These are phyloP conservation scores for Habrosyne pyritoides DNA, from an alignment of 2,888 invertebrate species.

Conservation along the genomic window DNA sequence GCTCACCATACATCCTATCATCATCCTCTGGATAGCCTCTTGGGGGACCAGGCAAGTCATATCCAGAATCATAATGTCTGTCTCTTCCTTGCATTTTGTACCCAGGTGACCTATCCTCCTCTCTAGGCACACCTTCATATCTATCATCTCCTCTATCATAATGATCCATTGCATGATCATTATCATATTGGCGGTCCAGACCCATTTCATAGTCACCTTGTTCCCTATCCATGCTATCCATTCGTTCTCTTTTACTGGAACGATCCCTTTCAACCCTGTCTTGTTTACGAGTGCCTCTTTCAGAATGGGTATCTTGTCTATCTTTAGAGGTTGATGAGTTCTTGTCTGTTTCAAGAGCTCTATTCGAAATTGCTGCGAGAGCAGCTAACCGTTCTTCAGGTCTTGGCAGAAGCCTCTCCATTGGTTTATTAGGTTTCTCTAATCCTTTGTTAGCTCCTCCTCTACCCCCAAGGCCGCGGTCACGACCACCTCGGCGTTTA, in stretches of 20 bases:
- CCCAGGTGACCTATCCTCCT: conserved; percentile 74
- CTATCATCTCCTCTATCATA: conserved; percentile 77
- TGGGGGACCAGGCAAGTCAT: conserved; percentile 74
- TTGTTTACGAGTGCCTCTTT: conserved; percentile 75
- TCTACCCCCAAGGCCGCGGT: conserved; percentile 74
- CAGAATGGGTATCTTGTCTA: conserved; percentile 73
- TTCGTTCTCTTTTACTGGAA: conserved; percentile 74
- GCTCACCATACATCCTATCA: conserved; percentile 80
- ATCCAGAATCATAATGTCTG: conserved; percentile 75
- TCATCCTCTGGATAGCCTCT: conserved; percentile 81
- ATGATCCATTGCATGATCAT: conserved; percentile 76
- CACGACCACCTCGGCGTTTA: conserved; percentile 74
- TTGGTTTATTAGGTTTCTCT: conserved; percentile 85
- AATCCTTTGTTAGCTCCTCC: conserved; percentile 78
- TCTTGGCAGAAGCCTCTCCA: conserved; percentile 85
- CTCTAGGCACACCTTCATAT: conserved; percentile 73
- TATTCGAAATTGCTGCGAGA: conserved; percentile 80
- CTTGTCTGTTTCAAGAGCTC: conserved; percentile 73
- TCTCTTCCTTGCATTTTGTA: conserved; percentile 69
- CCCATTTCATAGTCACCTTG: conserved; percentile 75
- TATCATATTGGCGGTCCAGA: conserved; percentile 75
- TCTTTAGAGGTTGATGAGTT: conserved; percentile 76
- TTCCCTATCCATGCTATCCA: conserved; percentile 77
- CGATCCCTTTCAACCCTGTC: conserved; percentile 80
- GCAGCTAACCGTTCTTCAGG: conserved; percentile 86